Conservation (phyloP, 2,888 invertebrate genomes). For the Choristoneura rosaceana region DNA sequence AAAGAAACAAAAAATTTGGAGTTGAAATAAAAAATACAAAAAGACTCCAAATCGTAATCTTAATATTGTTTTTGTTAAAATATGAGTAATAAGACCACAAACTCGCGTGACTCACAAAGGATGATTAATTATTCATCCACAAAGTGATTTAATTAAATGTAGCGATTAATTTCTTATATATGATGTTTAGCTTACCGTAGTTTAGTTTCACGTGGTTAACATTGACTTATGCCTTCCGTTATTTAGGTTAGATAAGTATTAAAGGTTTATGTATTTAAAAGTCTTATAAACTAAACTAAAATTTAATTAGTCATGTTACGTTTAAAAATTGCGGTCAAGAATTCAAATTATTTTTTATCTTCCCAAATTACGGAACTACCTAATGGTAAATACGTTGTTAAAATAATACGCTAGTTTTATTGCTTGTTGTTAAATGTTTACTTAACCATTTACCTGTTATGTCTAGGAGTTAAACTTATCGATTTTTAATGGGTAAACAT, state of each 20-base stretch:
- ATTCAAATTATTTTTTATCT: constrained; percentile 16
- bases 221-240: no score
- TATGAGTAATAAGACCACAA: not conserved
- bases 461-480: constrained; percentile 9
- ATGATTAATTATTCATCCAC: not conserved
- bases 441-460: not conserved
- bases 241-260: no score
- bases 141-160: not conserved
- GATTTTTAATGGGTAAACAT: constrained; percentile 14
- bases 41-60: no score
- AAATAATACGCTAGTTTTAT: not conserved
- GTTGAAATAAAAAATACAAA: no score
- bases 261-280: not conserved
- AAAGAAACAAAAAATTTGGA: no score
- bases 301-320: not conserved
- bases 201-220: no score
- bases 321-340: constrained; percentile 18
- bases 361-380: constrained; percentile 17
- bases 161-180: not conserved
- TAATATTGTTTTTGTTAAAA: not conserved
- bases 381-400: not conserved
- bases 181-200: no score
- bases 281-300: not conserved
- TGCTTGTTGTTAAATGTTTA: constrained; percentile 3
- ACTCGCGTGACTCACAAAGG: not conserved